Evolutionary conservation across 2,797 vertebrate genomes (phyloP).

Genomic region (Varecia variegata): DNA sequence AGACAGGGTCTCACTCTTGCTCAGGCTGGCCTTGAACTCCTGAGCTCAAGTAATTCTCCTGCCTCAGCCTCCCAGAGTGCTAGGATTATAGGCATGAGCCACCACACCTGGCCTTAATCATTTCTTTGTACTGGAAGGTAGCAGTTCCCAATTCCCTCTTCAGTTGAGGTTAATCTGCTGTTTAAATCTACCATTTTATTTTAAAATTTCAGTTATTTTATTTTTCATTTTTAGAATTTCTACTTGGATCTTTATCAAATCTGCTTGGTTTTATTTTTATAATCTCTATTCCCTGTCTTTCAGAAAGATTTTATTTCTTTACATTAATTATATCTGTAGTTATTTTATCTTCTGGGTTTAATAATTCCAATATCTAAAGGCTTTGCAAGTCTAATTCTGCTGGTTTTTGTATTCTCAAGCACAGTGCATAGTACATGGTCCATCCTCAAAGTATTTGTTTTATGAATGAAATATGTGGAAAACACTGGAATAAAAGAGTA

Average conservation of each 20-base stretch:
- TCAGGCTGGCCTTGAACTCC: no score
- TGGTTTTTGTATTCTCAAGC: not conserved
- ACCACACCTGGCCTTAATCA: not conserved
- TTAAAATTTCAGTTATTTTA: slow-evolving; percentile 2
- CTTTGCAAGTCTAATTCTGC: not conserved
- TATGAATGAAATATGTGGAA: slow-evolving; percentile 30
- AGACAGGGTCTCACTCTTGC: no score
- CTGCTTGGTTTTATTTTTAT: slow-evolving; percentile 19
- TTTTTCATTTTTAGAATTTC: slow-evolving; percentile 47
- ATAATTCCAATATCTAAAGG: not conserved
- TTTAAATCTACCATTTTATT: not conserved
- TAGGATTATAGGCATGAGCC: no score
- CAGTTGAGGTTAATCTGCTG: not conserved
- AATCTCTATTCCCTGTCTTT: slow-evolving; percentile 24
- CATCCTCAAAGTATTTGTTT: not conserved
- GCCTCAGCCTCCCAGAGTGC: no score
- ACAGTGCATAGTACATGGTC: not conserved
- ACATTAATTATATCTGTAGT: not conserved
- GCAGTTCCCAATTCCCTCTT: slow-evolving; percentile 18
- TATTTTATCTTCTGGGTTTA: slow-evolving; percentile 1
- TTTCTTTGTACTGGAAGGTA: not conserved
- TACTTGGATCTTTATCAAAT: slow-evolving; percentile 18
- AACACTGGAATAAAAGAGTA: not conserved
- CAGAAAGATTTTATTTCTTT: not conserved
- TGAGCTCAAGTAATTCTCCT: no score